Base-by-base conservation (phyloP, 2,113 vertebrate genomes). In the Ammospiza caudacuta region DNA sequence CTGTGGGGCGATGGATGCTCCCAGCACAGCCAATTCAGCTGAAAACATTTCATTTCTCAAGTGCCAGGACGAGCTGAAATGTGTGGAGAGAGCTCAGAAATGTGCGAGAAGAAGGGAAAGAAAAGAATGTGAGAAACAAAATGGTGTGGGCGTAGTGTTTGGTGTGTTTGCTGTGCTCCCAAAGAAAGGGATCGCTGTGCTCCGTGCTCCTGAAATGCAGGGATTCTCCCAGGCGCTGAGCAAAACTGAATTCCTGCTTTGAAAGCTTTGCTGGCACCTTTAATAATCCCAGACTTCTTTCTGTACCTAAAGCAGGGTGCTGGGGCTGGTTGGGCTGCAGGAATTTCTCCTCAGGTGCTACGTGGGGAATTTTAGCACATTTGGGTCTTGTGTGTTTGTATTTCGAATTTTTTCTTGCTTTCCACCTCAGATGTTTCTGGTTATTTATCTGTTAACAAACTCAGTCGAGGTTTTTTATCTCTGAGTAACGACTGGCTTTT, bases 1-100 rank as follows among this genome's bases (percentile, higher is more conserved):
- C 2, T 9, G 8, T 0, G 11, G 15, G 46, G 25, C 21, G 43
- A 8, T 21, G 79, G 8, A 0, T 6, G 6, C 1, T 6, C 63
- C n/a, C 19, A 12, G n/a, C 3, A 24, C 23, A 7, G 51, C 35
- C 25, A 51, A 2, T 46, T 67, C 16, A 14, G 64, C 55, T 23
- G n/a, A 4, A 64, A 64, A 10, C 2, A 0, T 33, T 79, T 9
- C 9, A 67, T 75, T 79, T 46, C 33, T 63, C 11, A 9, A 62
- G 46, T 12, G 69, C 22, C 17, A 3, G 23, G 24, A 31, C 6
- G 62, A 52, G 54, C 0, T 28, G 46, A 37, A 33, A 54, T 15
- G 73, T 9, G 73, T 2, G 55, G 63, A 33, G 46, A 2, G 55
- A 46, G 41, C 64, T 41, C 35, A 3, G 70, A 63, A 64, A 61